These are phyloP conservation scores for Stegodyphus dumicola DNA, from an alignment of 1,140 invertebrate genomes.

Conservation along the genomic window DNA sequence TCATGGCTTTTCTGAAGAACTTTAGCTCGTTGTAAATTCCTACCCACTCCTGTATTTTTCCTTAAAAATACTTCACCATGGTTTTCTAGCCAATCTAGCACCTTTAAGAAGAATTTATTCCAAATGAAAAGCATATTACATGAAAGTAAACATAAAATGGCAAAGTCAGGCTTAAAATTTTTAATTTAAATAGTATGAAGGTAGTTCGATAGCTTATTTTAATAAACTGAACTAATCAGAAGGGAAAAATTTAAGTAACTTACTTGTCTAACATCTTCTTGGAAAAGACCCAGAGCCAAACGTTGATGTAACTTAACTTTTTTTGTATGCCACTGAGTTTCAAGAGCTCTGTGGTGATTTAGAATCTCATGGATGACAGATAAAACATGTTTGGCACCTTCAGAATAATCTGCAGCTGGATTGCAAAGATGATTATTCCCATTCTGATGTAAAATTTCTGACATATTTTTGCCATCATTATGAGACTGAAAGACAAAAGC, in stretches of 20 bases:
- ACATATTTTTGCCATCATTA: slow-evolving; percentile 50
- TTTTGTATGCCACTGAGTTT: slow-evolving; percentile 93
- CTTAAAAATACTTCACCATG: slow-evolving; percentile 98
- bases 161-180: too few species aligned
- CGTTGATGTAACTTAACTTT: slow-evolving; percentile 94
- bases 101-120: slow-evolving; percentile 71
- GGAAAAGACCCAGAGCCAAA: slow-evolving; percentile 77
- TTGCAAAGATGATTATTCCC: slow-evolving; percentile 60
- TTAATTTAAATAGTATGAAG: too few species aligned
- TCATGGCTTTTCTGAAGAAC: slow-evolving; percentile 98
- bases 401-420: slow-evolving; percentile 86
- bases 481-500: slow-evolving; percentile 25
- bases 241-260: neutral
- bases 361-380: slow-evolving; percentile 89
- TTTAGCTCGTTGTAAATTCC: slow-evolving; percentile 91
- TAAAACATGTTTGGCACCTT: slow-evolving; percentile 75
- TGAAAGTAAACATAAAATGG: too few species aligned
- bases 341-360: slow-evolving; percentile 90
- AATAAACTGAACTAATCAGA: too few species aligned
- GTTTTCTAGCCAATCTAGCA: slow-evolving; percentile 96
- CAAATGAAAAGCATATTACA: too few species aligned
- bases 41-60: slow-evolving; percentile 95
- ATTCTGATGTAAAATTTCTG: slow-evolving; percentile 55
- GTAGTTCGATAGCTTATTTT: too few species aligned
- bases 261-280: slow-evolving; percentile 65